A percentile compares a stretch with the other conserved stretches of the same genome.
phyloP scores from a whole-genome alignment of 2,113 vertebrate species.

The Etheostoma spectabile region DNA sequence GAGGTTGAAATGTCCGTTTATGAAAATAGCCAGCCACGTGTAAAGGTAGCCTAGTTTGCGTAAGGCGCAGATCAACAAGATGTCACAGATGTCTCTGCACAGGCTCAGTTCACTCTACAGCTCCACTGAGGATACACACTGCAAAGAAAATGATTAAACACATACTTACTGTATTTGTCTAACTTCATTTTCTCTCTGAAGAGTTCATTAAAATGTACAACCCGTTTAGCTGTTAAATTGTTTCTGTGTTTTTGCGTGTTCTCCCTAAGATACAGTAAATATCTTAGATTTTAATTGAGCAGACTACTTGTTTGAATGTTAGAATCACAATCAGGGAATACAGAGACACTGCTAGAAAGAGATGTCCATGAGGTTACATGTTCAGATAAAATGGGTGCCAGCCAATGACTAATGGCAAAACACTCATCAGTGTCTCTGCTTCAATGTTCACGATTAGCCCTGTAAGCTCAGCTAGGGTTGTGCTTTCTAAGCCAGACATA shows the following conservation, averaged over 20 bases:
- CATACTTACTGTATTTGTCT: background rate
- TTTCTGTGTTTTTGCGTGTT: background rate
- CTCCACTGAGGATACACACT: conserved; percentile 40
- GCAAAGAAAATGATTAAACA: conserved; percentile 18
- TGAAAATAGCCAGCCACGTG: too few relatives aligned
- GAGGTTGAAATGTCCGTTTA: too few relatives aligned
- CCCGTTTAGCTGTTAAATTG: background rate
- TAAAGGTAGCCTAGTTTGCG: background rate
- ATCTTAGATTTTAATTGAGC: background rate
- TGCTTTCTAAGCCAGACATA: conserved; percentile 43
- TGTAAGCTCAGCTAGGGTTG: conserved; percentile 19
- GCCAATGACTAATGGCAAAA: conserved; percentile 37
- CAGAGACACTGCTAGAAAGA: background rate
- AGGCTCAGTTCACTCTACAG: conserved; percentile 45
- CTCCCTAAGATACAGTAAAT: background rate
- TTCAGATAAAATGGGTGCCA: conserved; percentile 12
- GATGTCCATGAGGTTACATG: conserved; percentile 4
- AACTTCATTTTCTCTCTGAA: conserved; percentile 4
- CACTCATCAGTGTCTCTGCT: conserved; percentile 4
- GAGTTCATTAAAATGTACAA: background rate
- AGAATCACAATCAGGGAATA: background rate
- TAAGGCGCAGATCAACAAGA: conserved; percentile 55
- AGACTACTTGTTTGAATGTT: background rate
- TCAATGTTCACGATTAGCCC: conserved; percentile 32
- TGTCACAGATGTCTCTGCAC: conserved; percentile 61